Percentiles rank a stretch among this genome's conserved stretches.
These are phyloP conservation scores for Stenopsyche tienmushanensis DNA, from an alignment of 1,140 invertebrate species.

Conservation along the genomic window DNA sequence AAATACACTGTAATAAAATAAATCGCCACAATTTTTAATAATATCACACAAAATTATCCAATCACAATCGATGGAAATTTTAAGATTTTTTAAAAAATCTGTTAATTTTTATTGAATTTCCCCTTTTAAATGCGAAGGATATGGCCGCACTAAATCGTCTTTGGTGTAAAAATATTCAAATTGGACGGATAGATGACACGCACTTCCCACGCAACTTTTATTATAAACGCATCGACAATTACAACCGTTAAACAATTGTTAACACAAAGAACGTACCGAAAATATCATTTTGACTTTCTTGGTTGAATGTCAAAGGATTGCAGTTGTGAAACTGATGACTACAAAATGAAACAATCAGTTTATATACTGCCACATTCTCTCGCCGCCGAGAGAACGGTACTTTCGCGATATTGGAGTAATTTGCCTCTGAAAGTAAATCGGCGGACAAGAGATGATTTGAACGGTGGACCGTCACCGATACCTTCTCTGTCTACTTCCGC, in stretches of 20 bases:
- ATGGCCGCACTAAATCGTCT: not conserved
- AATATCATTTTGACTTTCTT: conserved; percentile 29
- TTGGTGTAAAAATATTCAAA: not conserved
- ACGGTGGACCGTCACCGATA: conserved; percentile 5
- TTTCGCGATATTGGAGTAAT: conserved; percentile 34
- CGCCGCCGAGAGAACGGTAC: conserved; percentile 31
- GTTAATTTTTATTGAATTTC: not conserved
- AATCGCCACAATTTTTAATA: not conserved
- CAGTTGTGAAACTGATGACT: conserved; percentile 40
- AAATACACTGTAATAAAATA: not conserved
- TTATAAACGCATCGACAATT: not conserved
- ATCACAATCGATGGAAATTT: no score
- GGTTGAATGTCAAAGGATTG: conserved; percentile 34
- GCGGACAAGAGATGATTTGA: conserved; percentile 28
- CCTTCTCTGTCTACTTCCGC: conserved; percentile 9
- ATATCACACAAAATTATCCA: not conserved
- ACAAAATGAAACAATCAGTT: conserved; percentile 19
- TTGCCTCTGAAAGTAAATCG: conserved; percentile 37
- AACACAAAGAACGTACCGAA: conserved; percentile 22
- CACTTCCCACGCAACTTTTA: not conserved
- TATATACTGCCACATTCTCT: conserved; percentile 38
- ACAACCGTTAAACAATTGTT: not conserved
- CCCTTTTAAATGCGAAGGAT: not conserved
- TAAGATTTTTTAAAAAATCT: not conserved
- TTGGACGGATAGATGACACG: not conserved